Conservation (phyloP, 2,113 vertebrate species). For the Odontesthes bonariensis region DNA sequence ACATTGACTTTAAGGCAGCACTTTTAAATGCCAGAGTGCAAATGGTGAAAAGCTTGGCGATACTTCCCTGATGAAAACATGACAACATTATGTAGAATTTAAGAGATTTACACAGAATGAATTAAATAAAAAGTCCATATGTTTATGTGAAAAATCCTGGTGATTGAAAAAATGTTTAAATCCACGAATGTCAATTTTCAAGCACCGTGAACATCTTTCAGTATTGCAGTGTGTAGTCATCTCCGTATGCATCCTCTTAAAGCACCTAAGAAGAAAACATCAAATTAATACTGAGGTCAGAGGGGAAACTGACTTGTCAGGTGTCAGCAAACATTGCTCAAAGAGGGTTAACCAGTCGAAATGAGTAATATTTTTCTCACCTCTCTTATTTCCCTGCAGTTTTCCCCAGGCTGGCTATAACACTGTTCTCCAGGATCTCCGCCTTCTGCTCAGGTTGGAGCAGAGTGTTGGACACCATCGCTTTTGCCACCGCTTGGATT, state of each 20-base stretch:
- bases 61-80: slow-evolving; percentile 28
- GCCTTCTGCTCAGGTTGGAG: slow-evolving; percentile 67
- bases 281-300: not conserved
- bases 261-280: not conserved
- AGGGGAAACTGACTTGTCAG: no score
- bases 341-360: not conserved
- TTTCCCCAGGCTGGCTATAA: slow-evolving; percentile 78
- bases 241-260: not conserved
- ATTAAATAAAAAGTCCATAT: not conserved
- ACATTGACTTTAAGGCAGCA: slow-evolving; percentile 33
- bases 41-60: not conserved
- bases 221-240: not conserved
- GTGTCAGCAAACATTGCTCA: not conserved
- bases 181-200: not conserved
- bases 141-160: not conserved
- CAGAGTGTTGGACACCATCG: slow-evolving; percentile 82
- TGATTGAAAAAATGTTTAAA: not conserved
- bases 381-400: slow-evolving; percentile 41
- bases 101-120: not conserved
- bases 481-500: slow-evolving; percentile 71
- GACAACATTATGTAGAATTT: no score
- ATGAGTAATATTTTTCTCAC: not conserved
- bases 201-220: not conserved
- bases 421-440: slow-evolving; percentile 85
- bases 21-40: not conserved